These are phyloP conservation scores for Holothuria leucospilota DNA, from an alignment of 53 echinoderm and acorn worm genomes.

Conservation along the genomic window DNA sequence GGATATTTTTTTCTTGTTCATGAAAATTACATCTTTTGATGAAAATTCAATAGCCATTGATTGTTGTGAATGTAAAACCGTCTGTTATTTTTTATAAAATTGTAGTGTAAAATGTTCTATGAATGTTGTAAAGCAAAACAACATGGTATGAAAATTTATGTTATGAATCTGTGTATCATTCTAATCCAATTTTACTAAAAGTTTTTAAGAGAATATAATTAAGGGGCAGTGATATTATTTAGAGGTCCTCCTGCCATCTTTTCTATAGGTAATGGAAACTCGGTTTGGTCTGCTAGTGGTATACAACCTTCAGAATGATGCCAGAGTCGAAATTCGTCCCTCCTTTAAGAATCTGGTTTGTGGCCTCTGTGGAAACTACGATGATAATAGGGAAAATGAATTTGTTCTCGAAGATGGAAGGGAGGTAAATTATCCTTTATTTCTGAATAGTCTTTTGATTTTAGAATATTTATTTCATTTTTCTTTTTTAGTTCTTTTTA, in stretches of 20 bases:
- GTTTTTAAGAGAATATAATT: no score
- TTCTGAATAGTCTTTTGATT: no score
- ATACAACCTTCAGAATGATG: conserved; percentile 53
- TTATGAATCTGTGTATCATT: no score
- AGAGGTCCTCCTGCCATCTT: background rate
- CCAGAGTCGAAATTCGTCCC: conserved; percentile 49
- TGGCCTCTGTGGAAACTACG: conserved; percentile 86
- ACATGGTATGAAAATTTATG: no score
- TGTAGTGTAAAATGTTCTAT: background rate
- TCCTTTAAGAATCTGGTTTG: conserved; percentile 73
- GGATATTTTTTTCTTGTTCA: background rate
- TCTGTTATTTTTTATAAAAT: background rate
- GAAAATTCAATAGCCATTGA: background rate
- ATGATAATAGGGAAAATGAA: conserved; percentile 69
- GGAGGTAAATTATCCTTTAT: conserved; percentile 44
- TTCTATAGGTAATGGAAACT: conserved; percentile 49
- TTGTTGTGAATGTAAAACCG: background rate
- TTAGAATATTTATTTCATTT: no score
- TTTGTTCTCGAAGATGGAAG: conserved; percentile 59
- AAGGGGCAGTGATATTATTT: background rate
- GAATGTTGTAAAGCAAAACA: no score
- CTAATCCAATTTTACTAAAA: no score
- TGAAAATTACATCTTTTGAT: background rate
- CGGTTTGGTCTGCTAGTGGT: conserved; percentile 62
- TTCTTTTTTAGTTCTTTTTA: no score